Evolutionary conservation across 2,888 invertebrate genomes (phyloP).

Genomic region (Chesias legatella): DNA sequence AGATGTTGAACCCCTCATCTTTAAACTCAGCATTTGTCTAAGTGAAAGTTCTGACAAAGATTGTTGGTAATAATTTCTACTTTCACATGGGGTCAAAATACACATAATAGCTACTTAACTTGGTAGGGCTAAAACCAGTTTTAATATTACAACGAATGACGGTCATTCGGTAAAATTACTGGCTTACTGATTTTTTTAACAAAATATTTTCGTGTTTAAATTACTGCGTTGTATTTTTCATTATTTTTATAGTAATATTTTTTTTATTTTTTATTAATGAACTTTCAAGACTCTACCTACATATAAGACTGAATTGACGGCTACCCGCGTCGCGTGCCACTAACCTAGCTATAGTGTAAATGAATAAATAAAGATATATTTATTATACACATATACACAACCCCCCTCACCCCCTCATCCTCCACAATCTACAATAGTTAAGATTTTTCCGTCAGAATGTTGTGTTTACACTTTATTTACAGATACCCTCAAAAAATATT

Average conservation of each 20-base stretch:
- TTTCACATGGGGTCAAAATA: neutral
- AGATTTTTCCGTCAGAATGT: conserved; percentile 47
- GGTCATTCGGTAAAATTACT: neutral
- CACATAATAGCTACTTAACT: conserved; percentile 4
- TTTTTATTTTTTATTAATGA: neutral
- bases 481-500: neutral
- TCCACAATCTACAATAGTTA: conserved; percentile 75
- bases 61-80: neutral
- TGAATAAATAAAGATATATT: conserved; percentile 52
- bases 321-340: conserved; percentile 53
- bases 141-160: neutral
- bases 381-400: conserved; percentile 62
- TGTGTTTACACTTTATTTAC: conserved; percentile 36
- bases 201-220: neutral
- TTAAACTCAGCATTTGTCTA: neutral
- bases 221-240: too few species aligned
- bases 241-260: conserved; percentile 4
- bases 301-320: conserved; percentile 68
- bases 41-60: conserved; percentile 1
- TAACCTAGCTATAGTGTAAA: conserved; percentile 52
- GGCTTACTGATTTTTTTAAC: neutral
- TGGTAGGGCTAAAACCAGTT: conserved; percentile 3
- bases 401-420: conserved; percentile 52
- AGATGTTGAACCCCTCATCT: neutral
- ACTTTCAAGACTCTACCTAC: conserved; percentile 24